Evolutionary conservation across 1,140 invertebrate species (phyloP).

Genomic region (Trichogramma pretiosum): DNA sequence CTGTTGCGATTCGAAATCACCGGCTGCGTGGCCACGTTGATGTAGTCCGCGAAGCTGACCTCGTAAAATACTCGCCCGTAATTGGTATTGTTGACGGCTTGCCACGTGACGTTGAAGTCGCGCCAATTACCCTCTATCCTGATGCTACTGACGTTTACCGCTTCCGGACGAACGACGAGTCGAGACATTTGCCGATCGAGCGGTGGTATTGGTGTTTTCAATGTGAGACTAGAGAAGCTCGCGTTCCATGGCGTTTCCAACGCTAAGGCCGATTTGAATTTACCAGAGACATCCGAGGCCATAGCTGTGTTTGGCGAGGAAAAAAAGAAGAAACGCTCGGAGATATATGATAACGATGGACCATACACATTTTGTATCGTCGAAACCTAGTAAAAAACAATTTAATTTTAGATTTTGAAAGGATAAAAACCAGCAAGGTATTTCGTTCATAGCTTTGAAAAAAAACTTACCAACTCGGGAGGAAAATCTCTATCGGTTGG

Average conservation of each 20-base stretch:
- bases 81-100: slow-evolving; percentile 61
- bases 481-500: slow-evolving; percentile 35
- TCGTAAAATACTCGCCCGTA: slow-evolving; percentile 78
- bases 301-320: not conserved
- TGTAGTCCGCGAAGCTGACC: slow-evolving; percentile 54
- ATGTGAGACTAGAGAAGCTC: not conserved
- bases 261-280: not conserved
- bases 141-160: slow-evolving; percentile 55
- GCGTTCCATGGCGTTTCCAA: not conserved
- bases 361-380: slow-evolving; percentile 16
- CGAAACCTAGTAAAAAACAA: slow-evolving; percentile 34
- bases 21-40: slow-evolving; percentile 36
- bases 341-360: slow-evolving; percentile 5
- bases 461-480: slow-evolving; percentile 33
- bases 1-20: slow-evolving; percentile 36
- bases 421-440: no score
- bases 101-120: slow-evolving; percentile 74
- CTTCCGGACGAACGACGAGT: slow-evolving; percentile 59
- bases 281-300: slow-evolving; percentile 2
- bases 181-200: not conserved
- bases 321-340: slow-evolving; percentile 4
- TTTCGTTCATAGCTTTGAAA: slow-evolving; percentile 5
- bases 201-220: not conserved
- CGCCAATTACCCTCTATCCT: slow-evolving; percentile 61
- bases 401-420: slow-evolving; percentile 8